Conservation (phyloP, 2,888 invertebrate genomes). For the Sphinx pinastri region DNA sequence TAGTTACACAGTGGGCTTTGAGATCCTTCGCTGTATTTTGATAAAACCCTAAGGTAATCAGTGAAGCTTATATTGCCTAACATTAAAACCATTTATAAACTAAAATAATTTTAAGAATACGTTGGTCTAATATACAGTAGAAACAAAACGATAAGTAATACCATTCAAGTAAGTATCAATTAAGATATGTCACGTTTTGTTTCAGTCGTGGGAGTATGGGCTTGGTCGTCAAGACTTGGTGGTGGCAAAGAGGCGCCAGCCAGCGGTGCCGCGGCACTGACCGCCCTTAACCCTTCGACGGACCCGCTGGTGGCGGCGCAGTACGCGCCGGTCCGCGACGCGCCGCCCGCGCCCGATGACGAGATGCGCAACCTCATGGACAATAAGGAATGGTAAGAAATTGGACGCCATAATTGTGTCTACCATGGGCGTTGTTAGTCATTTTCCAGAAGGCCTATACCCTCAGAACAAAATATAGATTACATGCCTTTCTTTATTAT, state of each 20-base stretch:
- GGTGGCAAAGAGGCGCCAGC: slow-evolving; percentile 81
- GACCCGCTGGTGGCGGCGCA: slow-evolving; percentile 90
- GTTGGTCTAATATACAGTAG: no score
- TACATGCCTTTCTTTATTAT: no score
- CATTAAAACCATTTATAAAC: background rate
- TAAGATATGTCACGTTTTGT: slow-evolving; percentile 30
- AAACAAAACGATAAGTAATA: background rate
- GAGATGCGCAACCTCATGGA: slow-evolving; percentile 91
- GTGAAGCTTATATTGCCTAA: no score
- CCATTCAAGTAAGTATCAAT: background rate
- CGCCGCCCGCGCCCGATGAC: slow-evolving; percentile 86
- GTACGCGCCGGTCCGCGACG: slow-evolving; percentile 90
- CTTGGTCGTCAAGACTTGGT: slow-evolving; percentile 73
- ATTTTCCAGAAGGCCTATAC: background rate
- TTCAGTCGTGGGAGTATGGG: slow-evolving; percentile 71
- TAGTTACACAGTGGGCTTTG: no score
- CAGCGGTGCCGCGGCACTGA: slow-evolving; percentile 80
- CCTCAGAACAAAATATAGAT: no score
- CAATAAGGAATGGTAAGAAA: slow-evolving; percentile 87
- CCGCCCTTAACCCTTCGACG: slow-evolving; percentile 89
- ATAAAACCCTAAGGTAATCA: no score
- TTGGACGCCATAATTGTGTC: no score
- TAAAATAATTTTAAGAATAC: no score
- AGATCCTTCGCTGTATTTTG: no score
- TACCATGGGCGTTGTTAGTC: background rate